Conservation (phyloP, 2,888 invertebrate species). For the Subacronicta megacephala region DNA sequence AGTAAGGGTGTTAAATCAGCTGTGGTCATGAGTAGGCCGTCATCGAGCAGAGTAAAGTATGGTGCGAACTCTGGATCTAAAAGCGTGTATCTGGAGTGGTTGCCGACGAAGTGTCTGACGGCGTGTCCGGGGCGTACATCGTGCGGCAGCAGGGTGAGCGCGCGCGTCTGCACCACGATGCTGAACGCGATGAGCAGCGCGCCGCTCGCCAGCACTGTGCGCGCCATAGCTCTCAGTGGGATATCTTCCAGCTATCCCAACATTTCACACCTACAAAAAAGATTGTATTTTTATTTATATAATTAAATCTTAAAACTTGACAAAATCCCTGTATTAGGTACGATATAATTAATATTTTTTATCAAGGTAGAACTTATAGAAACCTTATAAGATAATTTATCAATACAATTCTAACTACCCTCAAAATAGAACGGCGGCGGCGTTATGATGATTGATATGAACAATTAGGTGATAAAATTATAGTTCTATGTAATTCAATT, state of each 20-base stretch:
- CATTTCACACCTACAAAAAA: slow-evolving; percentile 79
- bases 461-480: no score
- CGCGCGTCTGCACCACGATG: slow-evolving; percentile 73
- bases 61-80: slow-evolving; percentile 95
- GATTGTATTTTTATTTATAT: slow-evolving; percentile 1
- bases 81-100: slow-evolving; percentile 87
- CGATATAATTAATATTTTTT: no score
- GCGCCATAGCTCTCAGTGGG: slow-evolving; percentile 75
- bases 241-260: slow-evolving; percentile 72
- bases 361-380: no score
- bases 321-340: no score
- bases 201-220: slow-evolving; percentile 78
- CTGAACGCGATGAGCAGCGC: slow-evolving; percentile 80
- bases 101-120: slow-evolving; percentile 93
- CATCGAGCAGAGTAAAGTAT: slow-evolving; percentile 96
- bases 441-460: no score
- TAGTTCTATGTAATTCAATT: no score
- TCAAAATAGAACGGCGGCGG: no score
- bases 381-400: no score
- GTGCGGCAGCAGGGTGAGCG: slow-evolving; percentile 94
- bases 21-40: slow-evolving; percentile 97
- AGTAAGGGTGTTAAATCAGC: slow-evolving; percentile 95
- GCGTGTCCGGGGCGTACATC: slow-evolving; percentile 97
- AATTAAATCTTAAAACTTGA: no score
- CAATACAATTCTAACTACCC: no score